Percentiles rank a stretch among this genome's conserved stretches.
Conservation (phyloP, 2,113 vertebrate genomes). For the Hylia prasina region DNA sequence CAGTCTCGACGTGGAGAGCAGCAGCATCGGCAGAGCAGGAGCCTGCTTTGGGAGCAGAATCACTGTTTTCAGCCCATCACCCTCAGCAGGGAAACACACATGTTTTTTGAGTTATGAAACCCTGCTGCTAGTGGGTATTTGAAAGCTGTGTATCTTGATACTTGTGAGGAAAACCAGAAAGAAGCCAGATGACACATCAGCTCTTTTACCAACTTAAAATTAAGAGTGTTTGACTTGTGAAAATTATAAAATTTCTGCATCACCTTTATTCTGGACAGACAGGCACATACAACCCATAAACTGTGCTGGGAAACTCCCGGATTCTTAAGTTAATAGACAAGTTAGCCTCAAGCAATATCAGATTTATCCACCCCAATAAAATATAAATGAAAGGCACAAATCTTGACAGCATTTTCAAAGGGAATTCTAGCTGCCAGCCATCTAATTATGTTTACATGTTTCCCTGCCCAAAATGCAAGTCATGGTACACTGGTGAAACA, state of each 20-base stretch:
- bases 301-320: not conserved
- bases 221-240: not conserved
- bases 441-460: conserved; percentile 41
- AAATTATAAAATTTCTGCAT: not conserved
- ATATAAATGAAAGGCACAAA: conserved; percentile 15
- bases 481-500: conserved; percentile 49
- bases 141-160: not conserved
- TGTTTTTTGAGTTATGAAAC: not conserved
- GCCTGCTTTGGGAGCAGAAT: not conserved
- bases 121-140: not conserved
- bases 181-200: not conserved
- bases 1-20: not conserved
- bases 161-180: not conserved
- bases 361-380: not conserved
- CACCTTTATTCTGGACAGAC: not conserved
- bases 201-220: not conserved
- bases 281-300: not conserved
- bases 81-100: not conserved
- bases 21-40: not conserved
- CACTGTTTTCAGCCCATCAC: not conserved
- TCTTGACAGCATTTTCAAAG: not conserved
- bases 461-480: conserved; percentile 49
- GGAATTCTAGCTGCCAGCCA: conserved; percentile 29
- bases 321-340: conserved; percentile 32
- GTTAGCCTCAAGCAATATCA: not conserved